Conservation (phyloP, 2,113 vertebrate species). For the Pangasianodon gigas region DNA sequence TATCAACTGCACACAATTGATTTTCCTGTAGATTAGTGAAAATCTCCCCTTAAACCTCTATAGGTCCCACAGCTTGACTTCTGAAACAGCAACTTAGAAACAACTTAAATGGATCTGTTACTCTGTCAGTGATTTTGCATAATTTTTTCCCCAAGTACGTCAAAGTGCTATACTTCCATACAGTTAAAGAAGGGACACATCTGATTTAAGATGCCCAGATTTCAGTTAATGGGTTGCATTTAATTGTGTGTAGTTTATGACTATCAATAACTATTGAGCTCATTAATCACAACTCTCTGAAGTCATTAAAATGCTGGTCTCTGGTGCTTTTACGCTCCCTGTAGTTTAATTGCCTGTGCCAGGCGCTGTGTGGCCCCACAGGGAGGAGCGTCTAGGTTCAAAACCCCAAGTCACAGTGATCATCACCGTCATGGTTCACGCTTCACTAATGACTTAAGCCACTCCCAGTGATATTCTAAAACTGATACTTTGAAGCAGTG, state of each 20-base stretch:
- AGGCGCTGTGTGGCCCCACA: conserved; percentile 40
- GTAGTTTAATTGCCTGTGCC: conserved; percentile 52
- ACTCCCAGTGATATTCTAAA: conserved; percentile 11
- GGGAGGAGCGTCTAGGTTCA: conserved; percentile 38
- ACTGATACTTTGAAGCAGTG: conserved; percentile 4
- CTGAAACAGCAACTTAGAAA: neutral
- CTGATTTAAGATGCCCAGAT: conserved; percentile 42
- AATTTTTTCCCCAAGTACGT: conserved; percentile 15
- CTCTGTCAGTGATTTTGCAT: neutral
- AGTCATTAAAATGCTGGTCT: conserved; percentile 47
- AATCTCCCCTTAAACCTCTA: neutral
- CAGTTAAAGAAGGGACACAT: conserved; percentile 25
- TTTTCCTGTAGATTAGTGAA: conserved; percentile 36
- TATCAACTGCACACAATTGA: conserved; percentile 25
- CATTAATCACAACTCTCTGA: conserved; percentile 53
- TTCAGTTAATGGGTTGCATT: conserved; percentile 43
- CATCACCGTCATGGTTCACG: conserved; percentile 41
- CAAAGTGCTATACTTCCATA: conserved; percentile 12
- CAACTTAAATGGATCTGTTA: neutral
- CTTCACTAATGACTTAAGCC: conserved; percentile 37
- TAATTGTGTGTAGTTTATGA: conserved; percentile 55
- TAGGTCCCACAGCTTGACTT: neutral
- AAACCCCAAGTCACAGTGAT: conserved; percentile 38
- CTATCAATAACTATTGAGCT: conserved; percentile 50
- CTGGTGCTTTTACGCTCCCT: conserved; percentile 49